These are phyloP conservation scores for Mormyrops boulengeri DNA, from an alignment of 2,797 vertebrate genomes.

Conservation along the genomic window DNA sequence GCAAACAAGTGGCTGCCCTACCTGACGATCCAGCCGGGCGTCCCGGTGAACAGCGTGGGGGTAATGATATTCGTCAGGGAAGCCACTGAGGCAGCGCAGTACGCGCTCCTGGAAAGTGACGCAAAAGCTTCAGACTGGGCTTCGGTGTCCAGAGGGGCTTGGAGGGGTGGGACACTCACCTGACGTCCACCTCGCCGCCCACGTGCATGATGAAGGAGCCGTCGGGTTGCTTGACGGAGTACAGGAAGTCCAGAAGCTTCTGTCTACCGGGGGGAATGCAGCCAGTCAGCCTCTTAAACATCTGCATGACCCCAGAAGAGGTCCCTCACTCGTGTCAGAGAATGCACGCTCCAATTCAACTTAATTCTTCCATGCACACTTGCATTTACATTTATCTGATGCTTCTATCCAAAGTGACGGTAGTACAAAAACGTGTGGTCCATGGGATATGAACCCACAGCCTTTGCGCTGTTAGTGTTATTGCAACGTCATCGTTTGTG, in stretches of 20 bases:
- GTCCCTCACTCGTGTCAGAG: not conserved
- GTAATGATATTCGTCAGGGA: conserved; percentile 83
- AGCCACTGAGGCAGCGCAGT: conserved; percentile 86
- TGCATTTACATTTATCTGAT: not conserved
- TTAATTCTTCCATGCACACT: not conserved
- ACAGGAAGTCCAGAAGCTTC: conserved; percentile 83
- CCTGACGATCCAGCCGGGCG: conserved; percentile 84
- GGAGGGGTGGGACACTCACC: conserved; percentile 59
- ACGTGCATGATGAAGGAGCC: conserved; percentile 95
- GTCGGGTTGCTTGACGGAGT: conserved; percentile 82
- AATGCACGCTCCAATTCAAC: not conserved
- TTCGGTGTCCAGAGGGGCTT: not conserved
- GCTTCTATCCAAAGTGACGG: not conserved
- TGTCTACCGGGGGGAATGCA: conserved; percentile 58
- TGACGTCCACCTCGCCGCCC: conserved; percentile 93
- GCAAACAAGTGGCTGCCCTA: conserved; percentile 24
- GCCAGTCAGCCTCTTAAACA: not conserved
- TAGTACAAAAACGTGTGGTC: not conserved
- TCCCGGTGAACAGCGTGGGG: conserved; percentile 74
- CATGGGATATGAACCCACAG: not conserved
- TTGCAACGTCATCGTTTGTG: not conserved
- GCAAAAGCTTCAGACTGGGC: not conserved
- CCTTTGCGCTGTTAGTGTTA: not conserved
- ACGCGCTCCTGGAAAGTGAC: conserved; percentile 69
- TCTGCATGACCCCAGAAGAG: not conserved